Evolutionary conservation across 2,888 invertebrate species (phyloP), one percentile per base, ranked within the genome.

Genomic region (Drosophila infuscata): DNA sequence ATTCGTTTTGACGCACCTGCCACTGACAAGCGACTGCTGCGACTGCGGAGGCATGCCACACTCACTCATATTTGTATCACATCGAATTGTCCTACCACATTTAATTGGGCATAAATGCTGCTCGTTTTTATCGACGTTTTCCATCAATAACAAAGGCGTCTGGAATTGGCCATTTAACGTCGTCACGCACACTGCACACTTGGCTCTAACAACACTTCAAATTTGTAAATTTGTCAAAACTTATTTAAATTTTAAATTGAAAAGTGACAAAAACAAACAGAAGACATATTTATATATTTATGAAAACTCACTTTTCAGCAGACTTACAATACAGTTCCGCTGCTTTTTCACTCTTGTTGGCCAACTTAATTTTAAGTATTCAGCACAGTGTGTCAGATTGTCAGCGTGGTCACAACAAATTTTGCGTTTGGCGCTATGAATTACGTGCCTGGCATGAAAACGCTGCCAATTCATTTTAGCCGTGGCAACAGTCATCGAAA

Each of bases 51-150:
- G n/a, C 75, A 81, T 72, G 69, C 82, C 49, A 32, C 41, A 56
- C 52, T 52, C 52, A 67, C 65, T 70, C 82, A 72, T 83, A 78
- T 20, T 20, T 43, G 11, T 11, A 20, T 43, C 77, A 68, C 63
- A 68, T 77, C 72, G 62, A 64, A 72, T 63, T 69, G 76, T 76
- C 73, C 72, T 70, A 69, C 69, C 61, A 70, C 70, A 79, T 83
- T 87, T 87, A 87, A 85, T 85, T 83, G 79, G 58, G 70, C 84
- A 89, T 85, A 81, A 85, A 88, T 69, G 70, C 38, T 61, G 58
- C 60, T 63, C 46, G 57, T 57, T 74, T 82, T 86, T 86, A 83
- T 86, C 65, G 78, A 83, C 71, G 71, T 76, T 89, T 83, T 74
- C 76, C 69, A 81, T 89, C 89, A 74, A 79, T 81, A 86, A 74